Base-by-base conservation (phyloP, 2,113 vertebrate species). In the Dromas ardeola region DNA sequence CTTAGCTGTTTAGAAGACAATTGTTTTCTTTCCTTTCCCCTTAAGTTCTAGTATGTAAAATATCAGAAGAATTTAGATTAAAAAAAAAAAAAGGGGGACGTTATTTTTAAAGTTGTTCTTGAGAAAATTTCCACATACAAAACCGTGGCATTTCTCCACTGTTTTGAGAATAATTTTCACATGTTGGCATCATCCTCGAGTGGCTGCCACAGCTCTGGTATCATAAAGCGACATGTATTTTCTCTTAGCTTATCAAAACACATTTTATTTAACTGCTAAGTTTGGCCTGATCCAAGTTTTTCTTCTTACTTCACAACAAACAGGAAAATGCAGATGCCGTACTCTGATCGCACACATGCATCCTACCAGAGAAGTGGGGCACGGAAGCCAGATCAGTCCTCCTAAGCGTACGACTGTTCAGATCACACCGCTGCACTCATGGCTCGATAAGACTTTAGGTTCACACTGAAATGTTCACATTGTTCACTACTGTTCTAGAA, bases 191-290 rank as follows among this genome's bases (percentile, higher is more conserved):
- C 82, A 72, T 94, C 86, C 90, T 94, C 72, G 22, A 97, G 77
- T 18, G 32, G 78, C 52, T 93, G 79, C 90, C 90, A 86, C 85
- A 89, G 95, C 50, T 90, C 90, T 38, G 58, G 83, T 88, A 90
- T 91, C 88, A 93, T 74, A 91, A 92, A 96, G 92, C 61, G 5
- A 89, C 83, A 86, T 65, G 34, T 96, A 91, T 88, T 97, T 95
- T 95, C 76, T 96, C 96, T 96, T 47, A 88, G 79, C 92, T 96
- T 96, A 96, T 70, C 96, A 97, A 98, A 98, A 98, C 88, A 97
- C 85, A 53, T 92, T 96, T 97, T 97, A 95, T 96, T 97, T 40
- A 93, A 97, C 85, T 70, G 70, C 92, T 91, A 97, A 96, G 91
- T 97, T 94, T 95, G 93, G 92, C 87, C 96, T 91, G 97, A 90